Evolutionary conservation across 2,797 vertebrate species (phyloP).

Genomic region (Phataginus tricuspis): DNA sequence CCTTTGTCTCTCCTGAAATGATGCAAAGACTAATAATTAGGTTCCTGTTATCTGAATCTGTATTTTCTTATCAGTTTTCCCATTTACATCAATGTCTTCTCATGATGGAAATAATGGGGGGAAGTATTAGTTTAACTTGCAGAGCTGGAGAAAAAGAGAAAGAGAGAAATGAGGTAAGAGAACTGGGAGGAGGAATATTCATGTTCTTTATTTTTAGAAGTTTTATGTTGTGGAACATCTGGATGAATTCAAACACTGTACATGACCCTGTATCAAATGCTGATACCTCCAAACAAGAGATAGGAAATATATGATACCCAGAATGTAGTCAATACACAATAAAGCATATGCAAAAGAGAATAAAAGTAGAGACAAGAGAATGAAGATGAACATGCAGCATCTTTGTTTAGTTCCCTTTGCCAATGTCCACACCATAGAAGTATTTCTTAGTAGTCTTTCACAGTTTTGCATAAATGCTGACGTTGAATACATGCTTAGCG

Average conservation of each 20-base stretch:
- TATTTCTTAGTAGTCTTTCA: background rate
- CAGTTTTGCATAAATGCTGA: background rate
- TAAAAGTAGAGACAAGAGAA: background rate
- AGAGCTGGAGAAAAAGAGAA: background rate
- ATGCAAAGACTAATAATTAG: conserved; percentile 31
- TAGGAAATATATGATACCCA: background rate
- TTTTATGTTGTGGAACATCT: conserved; percentile 6
- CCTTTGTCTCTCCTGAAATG: background rate
- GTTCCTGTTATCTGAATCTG: background rate
- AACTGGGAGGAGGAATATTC: background rate
- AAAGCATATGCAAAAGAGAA: background rate
- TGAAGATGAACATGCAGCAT: background rate
- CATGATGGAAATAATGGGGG: background rate
- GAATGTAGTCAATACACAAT: background rate
- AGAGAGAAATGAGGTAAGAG: background rate
- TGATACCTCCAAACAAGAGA: background rate
- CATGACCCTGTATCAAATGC: background rate
- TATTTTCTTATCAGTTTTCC: background rate
- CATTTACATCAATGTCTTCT: conserved; percentile 9
- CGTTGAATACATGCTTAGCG: background rate
- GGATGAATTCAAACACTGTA: background rate
- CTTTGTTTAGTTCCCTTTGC: background rate
- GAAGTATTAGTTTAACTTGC: background rate
- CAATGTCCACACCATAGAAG: background rate
- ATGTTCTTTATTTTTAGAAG: background rate